Evolutionary conservation across 30 jellyfish, hydroid and myxozoan genomes (phyloP).

Genomic region (Aurelia sp.): DNA sequence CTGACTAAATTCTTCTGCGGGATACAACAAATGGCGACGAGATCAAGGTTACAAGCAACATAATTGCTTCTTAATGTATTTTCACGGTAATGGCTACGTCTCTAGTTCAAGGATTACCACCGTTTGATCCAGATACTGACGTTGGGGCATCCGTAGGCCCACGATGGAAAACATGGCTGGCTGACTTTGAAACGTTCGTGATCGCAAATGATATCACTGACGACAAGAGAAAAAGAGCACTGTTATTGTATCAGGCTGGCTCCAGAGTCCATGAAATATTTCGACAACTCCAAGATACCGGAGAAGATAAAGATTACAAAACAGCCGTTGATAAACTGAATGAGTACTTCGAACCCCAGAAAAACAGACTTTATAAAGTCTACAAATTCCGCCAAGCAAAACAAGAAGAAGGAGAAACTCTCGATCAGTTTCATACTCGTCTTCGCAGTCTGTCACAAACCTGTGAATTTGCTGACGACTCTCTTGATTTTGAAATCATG

Average conservation of each 20-base stretch:
- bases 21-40: background rate
- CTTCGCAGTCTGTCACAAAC: background rate
- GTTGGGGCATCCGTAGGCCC: background rate
- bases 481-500: background rate
- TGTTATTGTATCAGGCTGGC: background rate
- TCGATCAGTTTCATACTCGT: constrained; percentile 6
- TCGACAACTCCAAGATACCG: background rate
- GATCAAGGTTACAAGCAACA: background rate
- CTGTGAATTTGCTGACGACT: background rate
- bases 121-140: background rate
- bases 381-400: background rate
- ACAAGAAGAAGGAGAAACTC: background rate
- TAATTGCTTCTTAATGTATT: background rate
- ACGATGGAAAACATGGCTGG: background rate
- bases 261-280: background rate
- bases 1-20: no score
- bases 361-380: background rate
- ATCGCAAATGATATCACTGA: background rate
- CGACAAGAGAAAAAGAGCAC: background rate
- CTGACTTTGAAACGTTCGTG: background rate
- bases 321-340: background rate
- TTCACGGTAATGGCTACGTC: no score
- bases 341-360: background rate
- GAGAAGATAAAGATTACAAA: background rate
- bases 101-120: background rate